Evolutionary conservation across 2,888 invertebrate genomes (phyloP), one percentile per base, ranked within the genome.

Genomic region (Tineola bisselliella): DNA sequence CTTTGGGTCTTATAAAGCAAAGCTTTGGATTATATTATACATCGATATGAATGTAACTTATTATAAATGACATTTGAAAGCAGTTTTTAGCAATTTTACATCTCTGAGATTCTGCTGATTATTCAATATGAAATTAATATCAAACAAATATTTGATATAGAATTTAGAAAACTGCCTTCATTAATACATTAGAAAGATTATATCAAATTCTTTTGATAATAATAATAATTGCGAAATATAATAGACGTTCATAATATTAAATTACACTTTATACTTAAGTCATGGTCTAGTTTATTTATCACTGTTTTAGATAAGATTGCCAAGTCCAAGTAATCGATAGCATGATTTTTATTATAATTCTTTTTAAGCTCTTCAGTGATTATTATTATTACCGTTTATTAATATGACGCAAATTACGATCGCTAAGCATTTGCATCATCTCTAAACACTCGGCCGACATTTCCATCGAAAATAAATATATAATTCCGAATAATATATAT

Each of bases 1-100:
- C 86, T 87, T 86, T 87, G 86, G 86, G 79, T 78, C 75, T 75
- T 77, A 70, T 78, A 75, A 77, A 78, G 78, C 73, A 81, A 81
- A 52, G 31, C 86, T 86, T 86, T 84, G 84, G 84, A 77, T 77
- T 44, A 75, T 69, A 72, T 75, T 73, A 71, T 70, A 60, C 62
- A 44, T 44, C 25, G 25, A 25, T 25, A 25, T 25, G n/a, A n/a
- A n/a, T n/a, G n/a, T n/a, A 12, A n/a, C 12, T 44, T 5, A 44
- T 10, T 44, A 44, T 44, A 15, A 48, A 25, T 25, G 25, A 25
- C 6, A 8, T n/a, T 43, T 43, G 43, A 48, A 48, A 48, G 48
- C 48, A 48, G 48, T 48, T 48, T 48, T 38, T 38, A 38, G 38
- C 38, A 38, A 38, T 38, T 38, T 38, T 38, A 38, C n/a, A 38